Base-by-base conservation (phyloP, 2,888 invertebrate genomes). In the Venusia cambrica region DNA sequence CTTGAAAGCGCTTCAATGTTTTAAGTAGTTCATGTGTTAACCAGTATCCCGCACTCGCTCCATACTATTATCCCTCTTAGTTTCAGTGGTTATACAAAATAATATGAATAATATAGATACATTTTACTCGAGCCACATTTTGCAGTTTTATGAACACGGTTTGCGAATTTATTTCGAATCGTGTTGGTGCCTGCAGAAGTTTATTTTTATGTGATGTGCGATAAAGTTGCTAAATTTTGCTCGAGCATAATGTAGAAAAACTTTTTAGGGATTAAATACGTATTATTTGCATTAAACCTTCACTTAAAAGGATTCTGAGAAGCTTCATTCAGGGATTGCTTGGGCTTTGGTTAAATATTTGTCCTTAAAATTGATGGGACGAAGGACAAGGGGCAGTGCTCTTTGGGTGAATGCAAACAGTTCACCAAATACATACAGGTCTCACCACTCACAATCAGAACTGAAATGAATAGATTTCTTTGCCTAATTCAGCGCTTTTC, bases 211-310 rank as follows among this genome's bases (percentile, higher is more conserved):
- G n/a, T n/a, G n/a, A n/a, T n/a, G n/a, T n/a, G n/a, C n/a, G n/a
- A n/a, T 10, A 5, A 4, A 17, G 8, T 14, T 13, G n/a, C 5
- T 16, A 8, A 17, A 29, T 21, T 30, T 30, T 26, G 25, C 25
- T 34, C 34, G n/a, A 26, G 21, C 19, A 34, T 34, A 30, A 25
- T 21, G 10, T 12, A 2, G 3, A 18, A n/a, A 9, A 18, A 19
- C 11, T 18, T 25, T 9, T 11, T 14, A 12, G 13, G 5, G 10
- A 22, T 16, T 24, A 11, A 29, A 10, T 21, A 25, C 13, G 20
- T 19, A 26, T 34, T 30, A 30, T 30, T 39, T 26, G 29, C 21
- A 26, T 10, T 26, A 5, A 29, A 39, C 29, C 32, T 28, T 24
- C 14, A 29, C 38, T 10, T 13, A 7, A n/a, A 24, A 12, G 30